Evolutionary conservation across 2,888 invertebrate species (phyloP), one percentile per base, ranked within the genome.

Genomic region (Meiosimyza decipiens): DNA sequence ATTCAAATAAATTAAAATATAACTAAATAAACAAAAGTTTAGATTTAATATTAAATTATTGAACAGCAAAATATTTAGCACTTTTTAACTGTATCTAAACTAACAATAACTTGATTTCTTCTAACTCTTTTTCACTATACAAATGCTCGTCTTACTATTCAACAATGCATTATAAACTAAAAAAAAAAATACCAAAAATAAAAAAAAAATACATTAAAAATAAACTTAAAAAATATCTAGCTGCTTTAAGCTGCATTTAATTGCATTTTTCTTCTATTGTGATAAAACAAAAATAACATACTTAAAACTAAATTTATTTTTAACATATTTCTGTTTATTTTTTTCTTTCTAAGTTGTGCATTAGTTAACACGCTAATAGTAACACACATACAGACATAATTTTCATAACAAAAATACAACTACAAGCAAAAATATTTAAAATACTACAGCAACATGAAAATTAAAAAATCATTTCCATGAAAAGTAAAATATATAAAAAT

Each of bases 1-100:
- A 72, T 62, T 68, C 64, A 68, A 68, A 66, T 72, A 59, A 74
- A 28, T 60, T 28, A 52, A 71, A 28, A 15, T 57, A 55, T 16
- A 59, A 59, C 15, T 18, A 6, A 52, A 55, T 47, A 55, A 11
- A 55, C 33, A 12, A 18, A 9, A 60, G 1, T 60, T 22, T 64
- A 64, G 64, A 18, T 50, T 50, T 51, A 40, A 40, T 40, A 40
- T 40, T 40, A 40, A 40, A 40, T 40, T 40, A 60, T 40, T 62
- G 51, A 16, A 51, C 33, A 18, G 28, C n/a, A 50, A 28, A 69
- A 47, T 40, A 47, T 51, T 16, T 22, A 60, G 51, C 52, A 62
- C 69, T 69, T 69, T 50, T 57, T 49, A 49, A 15, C 59, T 50
- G 59, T 50, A 59, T 50, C 49, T 57, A 22, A 22, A 40, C 12